Conservation (phyloP, 2,888 invertebrate genomes). For the Syrista parreyssii region DNA sequence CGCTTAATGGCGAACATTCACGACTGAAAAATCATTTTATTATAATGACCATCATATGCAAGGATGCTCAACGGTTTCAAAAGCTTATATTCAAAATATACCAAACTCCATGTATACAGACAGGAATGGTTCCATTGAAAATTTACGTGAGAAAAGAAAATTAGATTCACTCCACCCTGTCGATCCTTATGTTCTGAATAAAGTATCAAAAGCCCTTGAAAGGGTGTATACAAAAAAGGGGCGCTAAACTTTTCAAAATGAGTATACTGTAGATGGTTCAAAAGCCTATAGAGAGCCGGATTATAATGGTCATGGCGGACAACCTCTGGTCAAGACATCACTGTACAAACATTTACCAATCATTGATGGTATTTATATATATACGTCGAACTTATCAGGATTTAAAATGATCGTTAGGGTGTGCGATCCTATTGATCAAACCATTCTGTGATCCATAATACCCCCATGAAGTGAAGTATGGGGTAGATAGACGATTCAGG, state of each 20-base stretch:
- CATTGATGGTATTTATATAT: neutral
- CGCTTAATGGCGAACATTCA: neutral
- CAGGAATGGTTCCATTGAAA: neutral
- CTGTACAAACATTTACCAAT: neutral
- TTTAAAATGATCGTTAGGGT: neutral
- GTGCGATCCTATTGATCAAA: constrained; percentile 13
- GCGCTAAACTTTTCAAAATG: neutral
- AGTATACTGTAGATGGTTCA: neutral
- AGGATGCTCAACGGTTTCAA: neutral
- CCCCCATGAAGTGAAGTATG: neutral
- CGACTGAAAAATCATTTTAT: neutral
- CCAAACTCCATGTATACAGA: neutral
- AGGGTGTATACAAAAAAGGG: neutral
- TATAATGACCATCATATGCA: neutral
- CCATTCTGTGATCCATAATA: constrained; percentile 21
- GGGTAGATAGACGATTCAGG: neutral
- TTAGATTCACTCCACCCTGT: neutral
- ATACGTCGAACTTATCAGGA: neutral
- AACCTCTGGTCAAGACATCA: neutral
- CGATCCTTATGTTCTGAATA: neutral
- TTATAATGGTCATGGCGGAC: neutral
- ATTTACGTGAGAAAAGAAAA: neutral
- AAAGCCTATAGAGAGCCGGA: neutral
- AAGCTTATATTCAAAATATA: neutral
- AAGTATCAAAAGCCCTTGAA: neutral